These are phyloP conservation scores for Bungarus multicinctus DNA, from an alignment of 2,113 vertebrate genomes.

Conservation along the genomic window DNA sequence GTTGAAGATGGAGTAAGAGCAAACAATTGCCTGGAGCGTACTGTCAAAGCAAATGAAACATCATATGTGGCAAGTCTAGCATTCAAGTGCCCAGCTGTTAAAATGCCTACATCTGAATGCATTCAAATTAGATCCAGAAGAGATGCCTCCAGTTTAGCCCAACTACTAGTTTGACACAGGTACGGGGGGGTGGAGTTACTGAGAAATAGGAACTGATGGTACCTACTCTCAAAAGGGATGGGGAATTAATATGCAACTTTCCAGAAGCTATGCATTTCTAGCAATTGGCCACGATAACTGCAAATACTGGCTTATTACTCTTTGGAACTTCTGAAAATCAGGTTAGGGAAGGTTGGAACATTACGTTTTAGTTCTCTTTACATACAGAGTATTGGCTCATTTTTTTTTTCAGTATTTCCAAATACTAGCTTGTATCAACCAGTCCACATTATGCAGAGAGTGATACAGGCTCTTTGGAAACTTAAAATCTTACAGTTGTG, in stretches of 20 bases:
- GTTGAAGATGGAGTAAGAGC: not conserved
- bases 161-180: not conserved
- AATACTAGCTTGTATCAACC: not conserved
- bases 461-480: not conserved
- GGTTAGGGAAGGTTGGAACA: not conserved
- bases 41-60: not conserved
- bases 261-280: not conserved
- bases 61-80: not conserved
- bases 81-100: not conserved
- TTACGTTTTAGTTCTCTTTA: not conserved
- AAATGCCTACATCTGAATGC: not conserved
- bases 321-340: not conserved
- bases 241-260: not conserved
- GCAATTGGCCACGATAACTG: not conserved
- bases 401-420: not conserved
- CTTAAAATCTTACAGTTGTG: not conserved
- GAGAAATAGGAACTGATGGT: not conserved
- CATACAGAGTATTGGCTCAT: not conserved
- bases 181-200: not conserved
- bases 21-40: not conserved
- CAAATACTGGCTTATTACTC: not conserved
- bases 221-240: not conserved
- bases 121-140: not conserved
- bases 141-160: not conserved
- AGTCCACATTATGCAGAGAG: not conserved